A percentile compares a stretch with the other conserved stretches of the same genome.
Conservation (phyloP, 2,113 vertebrate species). For the Trogon melanurus region DNA sequence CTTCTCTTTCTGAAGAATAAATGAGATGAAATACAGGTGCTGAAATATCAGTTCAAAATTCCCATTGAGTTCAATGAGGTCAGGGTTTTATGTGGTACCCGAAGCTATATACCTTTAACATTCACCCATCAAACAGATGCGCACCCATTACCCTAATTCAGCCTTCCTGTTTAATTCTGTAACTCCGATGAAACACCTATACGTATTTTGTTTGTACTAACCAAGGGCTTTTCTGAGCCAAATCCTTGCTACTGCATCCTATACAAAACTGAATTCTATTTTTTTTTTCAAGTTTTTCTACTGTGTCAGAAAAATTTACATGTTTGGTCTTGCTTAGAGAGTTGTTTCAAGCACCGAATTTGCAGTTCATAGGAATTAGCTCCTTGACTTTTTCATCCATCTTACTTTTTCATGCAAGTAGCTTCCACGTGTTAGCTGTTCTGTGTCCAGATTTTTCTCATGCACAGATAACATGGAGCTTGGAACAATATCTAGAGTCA, state of each 20-base stretch:
- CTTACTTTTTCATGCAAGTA: background rate
- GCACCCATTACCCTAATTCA: background rate
- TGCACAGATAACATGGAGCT: background rate
- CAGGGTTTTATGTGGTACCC: background rate
- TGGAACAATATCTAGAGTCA: background rate
- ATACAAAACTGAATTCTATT: constrained; percentile 30
- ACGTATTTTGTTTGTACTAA: background rate
- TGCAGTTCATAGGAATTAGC: constrained; percentile 25
- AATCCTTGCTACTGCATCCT: background rate
- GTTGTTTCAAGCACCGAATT: background rate
- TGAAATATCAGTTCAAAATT: background rate
- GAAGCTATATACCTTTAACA: background rate
- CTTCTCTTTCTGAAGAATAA: background rate
- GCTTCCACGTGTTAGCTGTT: background rate
- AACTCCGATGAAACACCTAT: background rate
- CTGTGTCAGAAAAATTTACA: background rate
- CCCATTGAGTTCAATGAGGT: background rate
- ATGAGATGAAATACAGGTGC: background rate
- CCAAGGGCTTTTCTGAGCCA: background rate
- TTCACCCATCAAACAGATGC: background rate
- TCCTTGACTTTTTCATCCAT: constrained; percentile 51
- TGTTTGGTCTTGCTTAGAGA: constrained; percentile 5
- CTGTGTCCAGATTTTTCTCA: background rate
- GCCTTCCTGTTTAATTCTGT: background rate
- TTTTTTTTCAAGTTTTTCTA: constrained; percentile 50